These are phyloP conservation scores for Uria aalge DNA, from an alignment of 2,113 vertebrate genomes.

Conservation along the genomic window DNA sequence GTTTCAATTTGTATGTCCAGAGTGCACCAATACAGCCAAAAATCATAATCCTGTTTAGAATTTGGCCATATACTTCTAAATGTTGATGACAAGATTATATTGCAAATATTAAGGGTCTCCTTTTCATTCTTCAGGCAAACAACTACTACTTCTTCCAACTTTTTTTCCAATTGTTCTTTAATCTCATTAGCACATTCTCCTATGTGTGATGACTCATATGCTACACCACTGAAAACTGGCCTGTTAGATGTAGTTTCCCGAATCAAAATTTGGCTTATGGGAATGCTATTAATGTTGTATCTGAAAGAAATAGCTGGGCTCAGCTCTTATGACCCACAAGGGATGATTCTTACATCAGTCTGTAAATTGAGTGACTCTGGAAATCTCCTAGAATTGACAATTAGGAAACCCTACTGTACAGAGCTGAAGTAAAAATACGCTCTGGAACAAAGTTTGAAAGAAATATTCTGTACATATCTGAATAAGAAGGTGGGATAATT, in stretches of 20 bases:
- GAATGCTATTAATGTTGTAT: not conserved
- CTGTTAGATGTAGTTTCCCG: not conserved
- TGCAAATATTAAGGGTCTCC: not conserved
- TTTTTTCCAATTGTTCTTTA: not conserved
- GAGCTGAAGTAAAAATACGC: not conserved
- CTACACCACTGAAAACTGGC: not conserved
- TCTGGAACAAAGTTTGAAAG: not conserved
- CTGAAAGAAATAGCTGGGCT: not conserved
- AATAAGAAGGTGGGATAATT: not conserved
- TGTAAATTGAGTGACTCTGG: not conserved
- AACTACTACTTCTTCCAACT: not conserved
- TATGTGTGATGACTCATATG: not conserved
- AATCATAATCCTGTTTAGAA: not conserved
- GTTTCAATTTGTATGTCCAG: not conserved
- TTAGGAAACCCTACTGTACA: not conserved
- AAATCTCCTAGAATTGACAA: not conserved
- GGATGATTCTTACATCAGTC: not conserved
- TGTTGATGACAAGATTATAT: not conserved
- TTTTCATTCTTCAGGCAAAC: not conserved
- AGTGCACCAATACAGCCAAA: not conserved
- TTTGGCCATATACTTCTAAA: not conserved
- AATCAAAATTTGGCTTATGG: not conserved
- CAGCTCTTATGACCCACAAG: not conserved
- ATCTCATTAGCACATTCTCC: not conserved
- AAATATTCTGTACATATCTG: not conserved